Evolutionary conservation across 2,888 invertebrate genomes (phyloP).

Genomic region (Chrysodeixis includens): DNA sequence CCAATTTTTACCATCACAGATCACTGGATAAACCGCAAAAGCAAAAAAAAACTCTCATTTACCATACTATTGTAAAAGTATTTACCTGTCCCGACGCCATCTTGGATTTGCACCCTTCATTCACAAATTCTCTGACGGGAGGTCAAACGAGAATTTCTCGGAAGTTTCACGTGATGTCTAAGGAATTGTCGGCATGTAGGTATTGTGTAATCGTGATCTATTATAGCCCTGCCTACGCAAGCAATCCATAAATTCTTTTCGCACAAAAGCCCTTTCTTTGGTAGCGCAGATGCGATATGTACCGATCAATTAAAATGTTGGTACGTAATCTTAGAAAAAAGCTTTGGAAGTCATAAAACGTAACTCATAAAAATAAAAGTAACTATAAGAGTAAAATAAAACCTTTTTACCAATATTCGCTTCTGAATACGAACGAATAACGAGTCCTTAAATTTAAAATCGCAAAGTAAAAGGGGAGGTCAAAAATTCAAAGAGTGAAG

Average conservation of each 20-base stretch:
- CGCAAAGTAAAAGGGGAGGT: no score
- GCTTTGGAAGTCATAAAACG: not conserved
- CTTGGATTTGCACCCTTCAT: conserved; percentile 67
- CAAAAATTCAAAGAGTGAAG: no score
- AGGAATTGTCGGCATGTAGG: conserved; percentile 32
- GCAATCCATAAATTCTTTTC: conserved; percentile 29
- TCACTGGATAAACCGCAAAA: conserved; percentile 24
- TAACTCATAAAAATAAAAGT: no score
- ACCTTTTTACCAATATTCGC: no score
- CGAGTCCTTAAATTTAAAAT: no score
- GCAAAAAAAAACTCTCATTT: conserved; percentile 42
- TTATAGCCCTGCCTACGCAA: conserved; percentile 20
- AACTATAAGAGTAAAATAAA: no score
- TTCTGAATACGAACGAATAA: no score
- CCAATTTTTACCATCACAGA: conserved; percentile 20
- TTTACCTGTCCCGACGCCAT: conserved; percentile 67
- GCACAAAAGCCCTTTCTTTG: conserved; percentile 2
- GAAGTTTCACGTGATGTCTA: conserved; percentile 63
- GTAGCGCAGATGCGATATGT: not conserved
- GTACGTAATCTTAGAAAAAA: not conserved
- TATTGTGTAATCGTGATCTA: conserved; percentile 46
- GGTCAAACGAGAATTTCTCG: conserved; percentile 69
- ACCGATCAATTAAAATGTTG: not conserved
- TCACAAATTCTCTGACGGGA: conserved; percentile 72
- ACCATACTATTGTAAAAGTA: conserved; percentile 51